These are phyloP conservation scores for Automeris io DNA, from an alignment of 2,888 invertebrate genomes.

Conservation along the genomic window DNA sequence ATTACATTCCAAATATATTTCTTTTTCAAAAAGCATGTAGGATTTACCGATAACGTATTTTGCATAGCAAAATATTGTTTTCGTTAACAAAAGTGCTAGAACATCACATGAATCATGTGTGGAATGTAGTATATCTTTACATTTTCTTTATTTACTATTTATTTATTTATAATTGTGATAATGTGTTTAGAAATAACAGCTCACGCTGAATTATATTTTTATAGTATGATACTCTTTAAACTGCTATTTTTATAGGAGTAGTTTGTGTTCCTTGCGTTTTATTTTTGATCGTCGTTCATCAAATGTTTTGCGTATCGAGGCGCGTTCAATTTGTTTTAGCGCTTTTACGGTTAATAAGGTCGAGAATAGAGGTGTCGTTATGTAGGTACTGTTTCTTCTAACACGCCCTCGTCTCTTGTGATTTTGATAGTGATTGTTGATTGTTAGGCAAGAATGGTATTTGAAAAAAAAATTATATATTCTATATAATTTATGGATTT, in stretches of 20 bases:
- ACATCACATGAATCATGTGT: conserved; percentile 43
- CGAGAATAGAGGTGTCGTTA: conserved; percentile 6
- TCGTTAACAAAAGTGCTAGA: conserved; percentile 51
- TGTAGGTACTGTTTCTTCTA: conserved; percentile 1
- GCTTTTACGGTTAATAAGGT: conserved; percentile 8
- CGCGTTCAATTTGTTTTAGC: conserved; percentile 9
- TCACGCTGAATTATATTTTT: conserved; percentile 70
- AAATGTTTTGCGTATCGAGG: conserved; percentile 12
- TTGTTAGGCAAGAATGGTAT: conserved; percentile 71
- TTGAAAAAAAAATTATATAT: conserved; percentile 62
- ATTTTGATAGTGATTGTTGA: conserved; percentile 70
- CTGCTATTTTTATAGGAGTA: conserved; percentile 74
- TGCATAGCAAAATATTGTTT: conserved; percentile 73
- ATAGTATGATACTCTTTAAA: conserved; percentile 70
- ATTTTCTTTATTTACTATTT: conserved; percentile 35
- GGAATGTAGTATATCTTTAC: conserved; percentile 38
- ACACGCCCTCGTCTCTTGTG: conserved; percentile 34
- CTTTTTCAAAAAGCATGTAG: conserved; percentile 48
- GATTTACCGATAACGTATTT: conserved; percentile 55
- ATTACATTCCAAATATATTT: conserved; percentile 69
- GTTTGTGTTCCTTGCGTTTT: conserved; percentile 50
- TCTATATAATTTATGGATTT: conserved; percentile 72
- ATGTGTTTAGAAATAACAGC: conserved; percentile 64
- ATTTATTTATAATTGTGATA: conserved; percentile 57
- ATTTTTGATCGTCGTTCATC: conserved; percentile 32